Conservation (phyloP, 1,140 invertebrate species). For the Listronotus oregonensis region DNA sequence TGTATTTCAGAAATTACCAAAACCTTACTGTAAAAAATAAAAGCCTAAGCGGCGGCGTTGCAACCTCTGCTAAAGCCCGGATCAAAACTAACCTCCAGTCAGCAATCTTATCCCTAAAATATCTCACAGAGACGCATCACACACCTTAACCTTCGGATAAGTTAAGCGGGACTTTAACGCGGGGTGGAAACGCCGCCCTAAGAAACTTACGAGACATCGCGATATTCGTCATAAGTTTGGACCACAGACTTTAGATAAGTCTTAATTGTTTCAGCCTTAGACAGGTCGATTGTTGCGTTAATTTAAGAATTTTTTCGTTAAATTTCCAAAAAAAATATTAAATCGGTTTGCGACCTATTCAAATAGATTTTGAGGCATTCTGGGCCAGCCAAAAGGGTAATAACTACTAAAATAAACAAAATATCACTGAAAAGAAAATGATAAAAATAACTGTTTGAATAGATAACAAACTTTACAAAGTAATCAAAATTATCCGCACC, state of each 20-base stretch:
- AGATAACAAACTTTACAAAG: too few relatives aligned
- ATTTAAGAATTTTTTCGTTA: too few relatives aligned
- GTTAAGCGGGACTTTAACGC: too few relatives aligned
- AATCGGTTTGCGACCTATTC: slow-evolving; percentile 8
- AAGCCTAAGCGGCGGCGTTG: not conserved
- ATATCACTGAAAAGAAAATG: too few relatives aligned
- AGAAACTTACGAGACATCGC: slow-evolving; percentile 37
- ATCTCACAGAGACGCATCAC: slow-evolving; percentile 4
- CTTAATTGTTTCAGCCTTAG: slow-evolving; percentile 19
- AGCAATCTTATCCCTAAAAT: not conserved
- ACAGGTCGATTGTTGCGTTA: slow-evolving; percentile 16
- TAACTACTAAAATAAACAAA: too few relatives aligned
- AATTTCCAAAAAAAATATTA: not conserved
- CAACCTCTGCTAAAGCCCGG: not conserved
- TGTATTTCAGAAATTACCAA: slow-evolving; percentile 27
- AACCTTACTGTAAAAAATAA: slow-evolving; percentile 39
- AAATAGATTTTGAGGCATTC: not conserved
- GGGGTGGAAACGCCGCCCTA: slow-evolving; percentile 4
- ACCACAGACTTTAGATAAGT: slow-evolving; percentile 18
- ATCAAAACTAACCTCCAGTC: not conserved
- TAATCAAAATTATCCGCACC: too few relatives aligned
- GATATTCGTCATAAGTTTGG: slow-evolving; percentile 39
- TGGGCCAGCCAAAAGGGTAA: too few relatives aligned
- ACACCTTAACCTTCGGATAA: slow-evolving; percentile 1
- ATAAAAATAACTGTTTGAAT: too few relatives aligned